Conservation (phyloP, 2,113 vertebrate species). For the Cariama cristata region DNA sequence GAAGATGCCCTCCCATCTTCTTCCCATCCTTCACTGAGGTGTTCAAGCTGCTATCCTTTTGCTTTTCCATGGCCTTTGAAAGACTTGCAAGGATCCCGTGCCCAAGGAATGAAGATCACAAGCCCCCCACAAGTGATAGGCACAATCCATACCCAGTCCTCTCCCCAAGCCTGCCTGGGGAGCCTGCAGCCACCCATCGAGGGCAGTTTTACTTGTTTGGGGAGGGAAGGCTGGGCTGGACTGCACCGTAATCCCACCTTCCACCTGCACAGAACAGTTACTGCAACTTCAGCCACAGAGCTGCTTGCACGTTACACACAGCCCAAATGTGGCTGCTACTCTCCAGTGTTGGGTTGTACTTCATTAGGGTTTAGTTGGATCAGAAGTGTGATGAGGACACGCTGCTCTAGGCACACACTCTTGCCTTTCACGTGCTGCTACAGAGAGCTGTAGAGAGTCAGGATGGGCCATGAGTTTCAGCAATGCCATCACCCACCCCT, state of each 20-base stretch:
- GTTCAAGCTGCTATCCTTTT: neutral
- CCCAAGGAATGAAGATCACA: neutral
- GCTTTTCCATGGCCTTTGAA: neutral
- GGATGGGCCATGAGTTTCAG: neutral
- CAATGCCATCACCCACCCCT: neutral
- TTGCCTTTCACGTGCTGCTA: neutral
- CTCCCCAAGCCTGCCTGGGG: accelerated
- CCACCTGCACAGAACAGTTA: neutral
- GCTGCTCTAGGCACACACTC: neutral
- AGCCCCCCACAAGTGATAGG: neutral
- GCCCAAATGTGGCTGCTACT: neutral
- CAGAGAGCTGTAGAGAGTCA: neutral
- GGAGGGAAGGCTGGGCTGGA: neutral
- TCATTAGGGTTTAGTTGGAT: neutral
- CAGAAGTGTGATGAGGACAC: neutral
- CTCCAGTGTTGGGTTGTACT: neutral
- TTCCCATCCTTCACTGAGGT: neutral
- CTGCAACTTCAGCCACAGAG: neutral
- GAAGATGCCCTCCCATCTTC: neutral
- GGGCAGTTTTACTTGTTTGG: neutral
- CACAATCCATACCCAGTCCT: neutral
- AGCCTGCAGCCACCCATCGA: neutral
- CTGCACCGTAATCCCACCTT: neutral
- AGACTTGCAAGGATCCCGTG: neutral
- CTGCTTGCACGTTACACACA: neutral